Conservation (phyloP, 1,140 invertebrate genomes). For the Drosophila elegans region DNA sequence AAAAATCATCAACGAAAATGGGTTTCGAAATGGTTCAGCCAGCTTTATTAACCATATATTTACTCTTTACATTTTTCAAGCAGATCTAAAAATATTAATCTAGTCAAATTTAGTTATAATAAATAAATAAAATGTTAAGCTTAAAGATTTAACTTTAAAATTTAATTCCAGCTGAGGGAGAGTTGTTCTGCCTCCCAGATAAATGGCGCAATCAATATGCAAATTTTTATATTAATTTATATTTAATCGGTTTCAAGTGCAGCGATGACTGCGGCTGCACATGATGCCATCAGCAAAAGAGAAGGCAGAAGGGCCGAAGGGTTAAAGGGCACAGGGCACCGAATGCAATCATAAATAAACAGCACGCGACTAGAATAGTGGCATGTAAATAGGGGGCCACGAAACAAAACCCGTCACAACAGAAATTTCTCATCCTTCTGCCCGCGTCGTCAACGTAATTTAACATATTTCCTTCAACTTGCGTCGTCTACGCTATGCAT, state of each 20-base stretch:
- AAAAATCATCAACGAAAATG: neutral
- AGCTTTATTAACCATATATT: neutral
- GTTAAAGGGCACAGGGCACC: neutral
- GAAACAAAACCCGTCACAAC: conserved; percentile 23
- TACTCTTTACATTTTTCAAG: too few species aligned
- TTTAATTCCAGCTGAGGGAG: too few species aligned
- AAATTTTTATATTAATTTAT: conserved; percentile 83
- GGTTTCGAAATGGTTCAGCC: neutral
- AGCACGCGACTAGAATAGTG: conserved; percentile 75
- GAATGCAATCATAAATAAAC: conserved; percentile 77
- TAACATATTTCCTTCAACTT: conserved; percentile 81
- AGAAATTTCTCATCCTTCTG: neutral
- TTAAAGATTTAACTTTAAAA: too few species aligned
- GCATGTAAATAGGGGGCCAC: conserved; percentile 60
- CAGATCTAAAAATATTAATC: too few species aligned
- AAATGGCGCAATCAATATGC: conserved; percentile 61
- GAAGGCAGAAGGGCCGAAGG: neutral
- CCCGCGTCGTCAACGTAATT: conserved; percentile 68
- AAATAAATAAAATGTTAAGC: too few species aligned
- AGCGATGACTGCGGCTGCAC: conserved; percentile 20
- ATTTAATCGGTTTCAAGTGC: conserved; percentile 83
- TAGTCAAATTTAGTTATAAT: too few species aligned
- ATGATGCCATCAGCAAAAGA: conserved; percentile 29
- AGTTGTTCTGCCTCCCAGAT: neutral
- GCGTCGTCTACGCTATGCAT: conserved; percentile 75